Evolutionary conservation across 2,797 vertebrate species (phyloP).

Genomic region (Aplochiton taeniatus): DNA sequence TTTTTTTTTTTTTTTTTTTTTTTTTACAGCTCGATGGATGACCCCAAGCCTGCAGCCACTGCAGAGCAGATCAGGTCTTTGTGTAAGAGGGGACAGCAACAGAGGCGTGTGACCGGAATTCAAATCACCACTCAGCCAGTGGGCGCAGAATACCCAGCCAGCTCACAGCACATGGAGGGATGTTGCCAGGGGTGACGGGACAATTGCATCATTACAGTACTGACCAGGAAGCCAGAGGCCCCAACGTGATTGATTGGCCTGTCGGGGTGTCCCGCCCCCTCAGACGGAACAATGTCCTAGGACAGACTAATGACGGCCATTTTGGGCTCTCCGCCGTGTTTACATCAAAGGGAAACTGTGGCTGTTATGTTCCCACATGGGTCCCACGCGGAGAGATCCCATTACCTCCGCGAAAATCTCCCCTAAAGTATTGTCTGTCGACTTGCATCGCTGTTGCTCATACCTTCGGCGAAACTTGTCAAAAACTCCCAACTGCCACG

Average conservation of each 20-base stretch:
- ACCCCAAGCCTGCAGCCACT: constrained; percentile 50
- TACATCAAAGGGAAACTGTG: constrained; percentile 9
- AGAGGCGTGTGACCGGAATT: constrained; percentile 56
- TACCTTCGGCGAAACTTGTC: too few species aligned
- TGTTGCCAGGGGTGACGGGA: constrained; percentile 38
- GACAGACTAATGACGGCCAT: constrained; percentile 1
- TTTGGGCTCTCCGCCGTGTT: constrained; percentile 8
- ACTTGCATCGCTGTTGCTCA: background rate
- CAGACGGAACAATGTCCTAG: background rate
- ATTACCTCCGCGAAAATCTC: background rate
- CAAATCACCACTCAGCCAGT: constrained; percentile 53
- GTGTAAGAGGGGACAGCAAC: constrained; percentile 46
- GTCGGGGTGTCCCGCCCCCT: constrained; percentile 10
- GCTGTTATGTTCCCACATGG: background rate
- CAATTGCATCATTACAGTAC: constrained; percentile 43
- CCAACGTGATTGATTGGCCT: constrained; percentile 36
- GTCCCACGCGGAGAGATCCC: background rate
- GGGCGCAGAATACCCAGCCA: constrained; percentile 34
- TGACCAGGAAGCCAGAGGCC: constrained; percentile 18
- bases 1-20: constrained; percentile 32
- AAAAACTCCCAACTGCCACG: background rate
- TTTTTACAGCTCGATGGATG: constrained; percentile 37
- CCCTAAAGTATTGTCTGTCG: background rate
- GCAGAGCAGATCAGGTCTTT: constrained; percentile 64
- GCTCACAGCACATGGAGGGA: constrained; percentile 6